Evolutionary conservation across 2,888 invertebrate species (phyloP), one percentile per base, ranked within the genome.

Genomic region (Protonemura montana): DNA sequence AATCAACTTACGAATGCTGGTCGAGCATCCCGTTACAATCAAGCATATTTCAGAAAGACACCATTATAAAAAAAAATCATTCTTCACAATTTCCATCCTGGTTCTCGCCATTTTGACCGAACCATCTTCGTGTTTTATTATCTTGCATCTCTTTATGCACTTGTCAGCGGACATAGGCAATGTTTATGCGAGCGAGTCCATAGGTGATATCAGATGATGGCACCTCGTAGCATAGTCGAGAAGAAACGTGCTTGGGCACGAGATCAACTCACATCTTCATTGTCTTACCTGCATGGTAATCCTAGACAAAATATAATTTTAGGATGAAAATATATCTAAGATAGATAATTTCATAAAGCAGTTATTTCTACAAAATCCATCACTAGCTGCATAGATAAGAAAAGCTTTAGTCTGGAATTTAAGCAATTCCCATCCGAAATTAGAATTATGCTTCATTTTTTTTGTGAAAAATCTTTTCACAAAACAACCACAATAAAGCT

Each of bases 251-350:
- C 13, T 2, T 21, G 13, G 59, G 59, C 59, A 59, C 13, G 21
- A 21, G 59, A 59, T 59, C 59, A 59, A 59, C 59, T 59, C 59
- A 59, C 59, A 59, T 59, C 59, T 59, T 59, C 59, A 59, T 59
- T 59, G 59, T 59, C 16, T 59, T 59, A 21, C 59, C 59, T 59
- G 59, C 59, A 59, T 59, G 16, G 7, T 59, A 59, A 59, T 59
- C 59, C 21, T 21, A 21, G 59, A 59, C 13, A 59, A 13, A 10
- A 13, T 59, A 59, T 59, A 21, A 1, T 59, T 21, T 3, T 59
- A 59, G 7, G 59, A 59, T 59, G 59, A 59, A 16, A 59, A 59
- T 59, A 21, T 10, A 10, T n/a, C 10, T 59, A 21, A 59, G 59
- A 59, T 59, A 10, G 10, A 59, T n/a, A n/a, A n/a, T n/a, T n/a